Conservation (phyloP, 2,888 invertebrate species). For the Lydus trimaculatus region DNA sequence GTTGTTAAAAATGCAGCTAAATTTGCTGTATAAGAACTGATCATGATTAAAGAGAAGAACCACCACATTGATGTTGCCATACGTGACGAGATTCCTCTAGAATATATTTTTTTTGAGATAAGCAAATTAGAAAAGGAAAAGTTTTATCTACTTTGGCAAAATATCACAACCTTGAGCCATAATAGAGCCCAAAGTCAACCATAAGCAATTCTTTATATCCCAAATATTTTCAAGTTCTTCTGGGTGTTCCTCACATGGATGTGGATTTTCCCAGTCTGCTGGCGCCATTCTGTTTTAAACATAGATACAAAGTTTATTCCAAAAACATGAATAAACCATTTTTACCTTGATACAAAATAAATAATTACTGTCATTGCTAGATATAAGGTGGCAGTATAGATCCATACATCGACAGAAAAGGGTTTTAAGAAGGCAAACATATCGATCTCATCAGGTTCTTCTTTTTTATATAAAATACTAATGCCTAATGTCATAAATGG, state of each 20-base stretch:
- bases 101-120: constrained; percentile 15
- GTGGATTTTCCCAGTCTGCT: constrained; percentile 93
- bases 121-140: neutral
- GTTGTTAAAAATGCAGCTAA: constrained; percentile 92
- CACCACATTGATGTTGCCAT: constrained; percentile 91
- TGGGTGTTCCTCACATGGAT: constrained; percentile 87
- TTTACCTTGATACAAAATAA: constrained; percentile 74
- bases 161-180: constrained; percentile 96
- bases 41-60: constrained; percentile 89
- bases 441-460: constrained; percentile 78
- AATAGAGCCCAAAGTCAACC: constrained; percentile 92
- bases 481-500: constrained; percentile 95
- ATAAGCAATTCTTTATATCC: constrained; percentile 87
- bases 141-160: constrained; percentile 75
- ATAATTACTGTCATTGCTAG: constrained; percentile 81
- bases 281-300: constrained; percentile 74
- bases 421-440: constrained; percentile 92
- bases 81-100: constrained; percentile 86
- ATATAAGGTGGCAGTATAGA: constrained; percentile 87
- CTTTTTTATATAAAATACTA: constrained; percentile 85
- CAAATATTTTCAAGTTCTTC: constrained; percentile 91
- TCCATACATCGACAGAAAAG: constrained; percentile 85
- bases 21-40: constrained; percentile 94
- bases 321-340: neutral
- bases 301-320: neutral